These are phyloP conservation scores for Coturnix japonica DNA, from an alignment of 2,113 vertebrate genomes.

Conservation along the genomic window DNA sequence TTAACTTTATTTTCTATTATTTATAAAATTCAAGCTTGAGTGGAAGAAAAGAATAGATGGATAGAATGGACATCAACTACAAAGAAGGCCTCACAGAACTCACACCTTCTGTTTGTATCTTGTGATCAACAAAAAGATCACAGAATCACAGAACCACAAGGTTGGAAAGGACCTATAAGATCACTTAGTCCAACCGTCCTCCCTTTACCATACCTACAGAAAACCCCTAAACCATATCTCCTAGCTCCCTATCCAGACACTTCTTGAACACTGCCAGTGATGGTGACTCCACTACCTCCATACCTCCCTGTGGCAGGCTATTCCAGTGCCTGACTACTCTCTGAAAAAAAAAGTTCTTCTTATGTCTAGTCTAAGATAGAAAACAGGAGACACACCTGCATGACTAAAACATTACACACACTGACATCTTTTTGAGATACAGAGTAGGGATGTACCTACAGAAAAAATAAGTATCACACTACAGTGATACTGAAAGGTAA, in stretches of 20 bases:
- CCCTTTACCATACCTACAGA: no score
- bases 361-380: no score
- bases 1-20: neutral
- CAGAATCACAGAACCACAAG: no score
- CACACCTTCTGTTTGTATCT: neutral
- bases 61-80: neutral
- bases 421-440: neutral
- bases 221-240: no score
- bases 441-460: neutral
- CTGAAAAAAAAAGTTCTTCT: no score
- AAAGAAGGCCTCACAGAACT: neutral
- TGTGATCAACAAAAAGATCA: neutral
- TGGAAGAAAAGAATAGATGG: neutral
- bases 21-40: neutral
- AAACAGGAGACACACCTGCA: neutral
- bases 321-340: no score
- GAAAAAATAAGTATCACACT: neutral
- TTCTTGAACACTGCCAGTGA: no score
- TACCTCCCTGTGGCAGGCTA: no score
- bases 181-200: no score
- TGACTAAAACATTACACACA: neutral
- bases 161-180: no score
- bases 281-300: no score
- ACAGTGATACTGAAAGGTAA: neutral
- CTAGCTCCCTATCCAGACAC: no score